Percentiles rank a stretch among this genome's conserved stretches.
phyloP scores from a whole-genome alignment of 2,113 vertebrate genomes.

The Neoarius graeffei region DNA sequence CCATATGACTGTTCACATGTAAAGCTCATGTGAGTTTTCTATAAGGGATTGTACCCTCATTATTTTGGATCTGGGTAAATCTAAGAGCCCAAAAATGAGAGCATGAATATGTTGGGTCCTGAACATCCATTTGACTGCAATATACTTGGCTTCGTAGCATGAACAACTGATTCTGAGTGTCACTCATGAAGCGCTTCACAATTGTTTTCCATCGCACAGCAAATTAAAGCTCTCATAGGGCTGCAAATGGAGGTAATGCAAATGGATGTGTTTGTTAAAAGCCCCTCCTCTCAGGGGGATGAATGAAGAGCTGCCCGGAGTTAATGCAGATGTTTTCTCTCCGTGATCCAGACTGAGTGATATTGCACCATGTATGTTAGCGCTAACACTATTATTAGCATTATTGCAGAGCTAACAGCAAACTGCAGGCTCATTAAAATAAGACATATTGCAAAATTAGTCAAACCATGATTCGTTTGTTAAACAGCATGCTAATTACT shows the following conservation, averaged over 20 bases:
- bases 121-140: conserved; percentile 15
- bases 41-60: neutral
- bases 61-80: conserved; percentile 48
- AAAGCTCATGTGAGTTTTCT: neutral
- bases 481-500: neutral
- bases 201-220: neutral
- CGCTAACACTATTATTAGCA: neutral
- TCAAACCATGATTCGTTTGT: neutral
- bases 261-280: conserved; percentile 18
- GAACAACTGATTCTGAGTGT: conserved; percentile 19
- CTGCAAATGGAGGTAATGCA: conserved; percentile 14
- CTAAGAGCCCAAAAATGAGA: conserved; percentile 8
- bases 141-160: conserved; percentile 15
- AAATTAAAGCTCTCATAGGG: conserved; percentile 31
- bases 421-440: neutral
- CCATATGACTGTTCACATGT: neutral
- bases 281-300: neutral
- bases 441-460: neutral
- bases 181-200: neutral
- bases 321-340: neutral
- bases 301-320: neutral
- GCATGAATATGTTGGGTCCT: neutral
- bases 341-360: neutral
- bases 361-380: neutral
- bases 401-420: neutral